phyloP scores from a whole-genome alignment of 2,797 vertebrate species.

The Characodon lateralis region DNA sequence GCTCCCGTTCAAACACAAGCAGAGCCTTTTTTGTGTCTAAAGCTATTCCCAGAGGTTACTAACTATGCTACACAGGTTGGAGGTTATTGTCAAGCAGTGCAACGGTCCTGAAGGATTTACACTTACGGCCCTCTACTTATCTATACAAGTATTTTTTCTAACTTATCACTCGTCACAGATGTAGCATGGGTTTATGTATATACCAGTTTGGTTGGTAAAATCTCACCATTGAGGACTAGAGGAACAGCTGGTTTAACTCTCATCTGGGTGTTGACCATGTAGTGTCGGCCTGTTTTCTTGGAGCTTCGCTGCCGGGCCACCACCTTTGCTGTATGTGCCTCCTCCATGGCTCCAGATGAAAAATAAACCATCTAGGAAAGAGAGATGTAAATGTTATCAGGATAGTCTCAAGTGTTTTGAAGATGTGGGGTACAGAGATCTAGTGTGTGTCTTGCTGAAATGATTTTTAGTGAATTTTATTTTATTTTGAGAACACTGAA shows the following conservation, averaged over 20 bases:
- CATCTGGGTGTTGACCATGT: slow-evolving; percentile 93
- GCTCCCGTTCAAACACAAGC: too few relatives aligned
- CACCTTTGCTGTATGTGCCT: slow-evolving; percentile 84
- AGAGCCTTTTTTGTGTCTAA: too few relatives aligned
- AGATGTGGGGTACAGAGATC: not conserved
- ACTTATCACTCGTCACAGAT: not conserved
- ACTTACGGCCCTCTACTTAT: too few relatives aligned
- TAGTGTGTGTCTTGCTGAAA: not conserved
- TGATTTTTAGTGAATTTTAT: not conserved
- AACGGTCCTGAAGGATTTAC: too few relatives aligned
- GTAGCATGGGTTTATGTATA: not conserved
- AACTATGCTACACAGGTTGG: too few relatives aligned
- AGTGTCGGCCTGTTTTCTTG: slow-evolving; percentile 86
- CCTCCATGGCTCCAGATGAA: slow-evolving; percentile 83
- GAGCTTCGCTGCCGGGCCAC: slow-evolving; percentile 90
- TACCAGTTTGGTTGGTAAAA: not conserved
- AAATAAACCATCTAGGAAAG: slow-evolving; percentile 80
- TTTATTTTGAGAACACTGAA: not conserved
- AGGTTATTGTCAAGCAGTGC: too few relatives aligned
- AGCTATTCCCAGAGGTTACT: too few relatives aligned
- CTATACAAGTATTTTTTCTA: too few relatives aligned
- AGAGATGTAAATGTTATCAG: not conserved
- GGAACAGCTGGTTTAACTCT: slow-evolving; percentile 87
- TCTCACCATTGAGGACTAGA: slow-evolving; percentile 85
- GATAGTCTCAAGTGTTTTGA: not conserved